These are phyloP conservation scores for Bradypus variegatus DNA, from an alignment of 2,797 vertebrate genomes.

Conservation along the genomic window DNA sequence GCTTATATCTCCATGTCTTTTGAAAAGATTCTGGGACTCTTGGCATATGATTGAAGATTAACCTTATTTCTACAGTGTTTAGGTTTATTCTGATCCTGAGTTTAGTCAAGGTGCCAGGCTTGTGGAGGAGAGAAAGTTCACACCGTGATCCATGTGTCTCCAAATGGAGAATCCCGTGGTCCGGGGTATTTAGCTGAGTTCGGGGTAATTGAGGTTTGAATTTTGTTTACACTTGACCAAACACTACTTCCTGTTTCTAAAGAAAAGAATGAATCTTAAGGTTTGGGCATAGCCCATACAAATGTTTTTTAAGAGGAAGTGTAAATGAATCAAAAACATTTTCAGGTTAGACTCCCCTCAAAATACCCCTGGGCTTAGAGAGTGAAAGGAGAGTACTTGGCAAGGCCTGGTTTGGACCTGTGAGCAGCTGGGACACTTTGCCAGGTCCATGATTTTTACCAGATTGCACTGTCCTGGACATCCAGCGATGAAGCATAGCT, in stretches of 20 bases:
- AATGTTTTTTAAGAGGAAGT: slow-evolving; percentile 53
- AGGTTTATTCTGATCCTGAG: slow-evolving; percentile 51
- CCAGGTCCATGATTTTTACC: slow-evolving; percentile 24
- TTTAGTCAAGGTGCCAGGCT: slow-evolving; percentile 44
- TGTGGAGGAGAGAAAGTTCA: neutral
- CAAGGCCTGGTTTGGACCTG: slow-evolving; percentile 36
- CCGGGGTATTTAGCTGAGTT: slow-evolving; percentile 43
- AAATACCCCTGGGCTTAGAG: slow-evolving; percentile 29
- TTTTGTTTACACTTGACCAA: slow-evolving; percentile 53
- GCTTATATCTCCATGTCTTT: slow-evolving; percentile 35
- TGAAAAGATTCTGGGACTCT: slow-evolving; percentile 12
- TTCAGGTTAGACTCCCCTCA: slow-evolving; percentile 54
- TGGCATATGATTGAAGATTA: slow-evolving; percentile 17
- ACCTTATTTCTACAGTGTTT: slow-evolving; percentile 48
- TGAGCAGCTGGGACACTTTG: slow-evolving; percentile 28
- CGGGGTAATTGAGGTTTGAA: slow-evolving; percentile 44
- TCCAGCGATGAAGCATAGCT: neutral
- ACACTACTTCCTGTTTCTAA: slow-evolving; percentile 55
- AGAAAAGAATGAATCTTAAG: slow-evolving; percentile 53
- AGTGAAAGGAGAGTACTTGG: slow-evolving; percentile 47
- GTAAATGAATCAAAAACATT: slow-evolving; percentile 48
- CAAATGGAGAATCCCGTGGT: slow-evolving; percentile 14
- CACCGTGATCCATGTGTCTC: neutral
- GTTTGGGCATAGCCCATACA: slow-evolving; percentile 37
- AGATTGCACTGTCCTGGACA: neutral